Base-by-base conservation (phyloP, 2,797 vertebrate species). In the Okamejei kenojei region DNA sequence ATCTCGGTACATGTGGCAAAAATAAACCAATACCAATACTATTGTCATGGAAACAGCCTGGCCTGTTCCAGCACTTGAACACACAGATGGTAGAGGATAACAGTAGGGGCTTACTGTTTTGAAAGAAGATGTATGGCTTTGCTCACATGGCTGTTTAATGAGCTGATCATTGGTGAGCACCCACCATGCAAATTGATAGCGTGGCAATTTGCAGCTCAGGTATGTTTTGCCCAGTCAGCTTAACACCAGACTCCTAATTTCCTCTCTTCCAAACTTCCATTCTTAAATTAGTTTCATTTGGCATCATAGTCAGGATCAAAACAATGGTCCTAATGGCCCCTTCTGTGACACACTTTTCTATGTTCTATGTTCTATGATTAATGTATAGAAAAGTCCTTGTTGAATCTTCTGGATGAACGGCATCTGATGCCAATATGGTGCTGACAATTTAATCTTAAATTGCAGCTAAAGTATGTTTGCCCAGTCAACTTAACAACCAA, bases 41-140 rank as follows among this genome's bases (percentile, higher is more conserved):
- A 45, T 73, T 23, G 26, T 71, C 71, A 26, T 26, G 68, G 35
- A 29, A 74, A 71, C 65, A 91, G 65, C 68, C 90, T 35, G 38
- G 38, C 35, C 32, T 29, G 90, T 91, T 91, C 90, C 90, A 74
- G 68, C 23, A 23, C 4, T 29, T 91, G 90, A 71, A 91, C 90
- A 74, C 68, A 74, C 90, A 91, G 90, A 91, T 74, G 90, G 90
- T 68, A 74, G 68, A 45, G 23, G 90, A 54, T 71, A 35, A 91
- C 65, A 91, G 38, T 74, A 74, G 68, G 90, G 68, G 45, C 90
- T 45, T 21, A 73, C 90, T 91, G 32, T 91, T 35, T 54, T 54
- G 11, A 91, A 91, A 91, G 90, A 74, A 73, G 90, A 91, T 74
- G 68, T 74, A 54, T 74, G 35, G 90, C 68, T 61, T 81, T 93